Conservation (phyloP, 2,113 vertebrate genomes). For the Rallus limicola region DNA sequence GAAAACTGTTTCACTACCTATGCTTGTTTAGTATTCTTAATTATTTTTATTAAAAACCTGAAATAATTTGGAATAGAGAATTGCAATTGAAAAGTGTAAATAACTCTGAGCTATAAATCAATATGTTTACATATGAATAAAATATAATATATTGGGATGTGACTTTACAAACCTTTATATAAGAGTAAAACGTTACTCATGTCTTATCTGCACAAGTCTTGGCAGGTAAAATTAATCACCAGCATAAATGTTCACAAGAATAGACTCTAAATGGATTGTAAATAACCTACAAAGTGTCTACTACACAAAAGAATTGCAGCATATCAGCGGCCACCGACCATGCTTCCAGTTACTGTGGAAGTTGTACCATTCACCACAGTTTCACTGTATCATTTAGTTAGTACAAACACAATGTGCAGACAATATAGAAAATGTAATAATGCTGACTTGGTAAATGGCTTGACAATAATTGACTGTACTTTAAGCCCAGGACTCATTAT, state of each 20-base stretch:
- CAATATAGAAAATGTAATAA: background rate
- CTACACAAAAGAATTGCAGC: background rate
- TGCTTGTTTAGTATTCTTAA: background rate
- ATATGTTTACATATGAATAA: background rate
- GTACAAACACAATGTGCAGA: background rate
- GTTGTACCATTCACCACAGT: background rate
- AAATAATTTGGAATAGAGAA: background rate
- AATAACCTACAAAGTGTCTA: background rate
- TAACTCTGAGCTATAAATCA: background rate
- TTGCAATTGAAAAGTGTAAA: background rate
- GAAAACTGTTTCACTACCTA: background rate
- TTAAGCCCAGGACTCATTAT: background rate
- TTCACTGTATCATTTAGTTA: background rate
- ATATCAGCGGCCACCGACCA: background rate
- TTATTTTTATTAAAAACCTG: background rate
- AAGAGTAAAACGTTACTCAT: background rate
- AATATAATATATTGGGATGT: background rate
- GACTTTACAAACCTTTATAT: background rate
- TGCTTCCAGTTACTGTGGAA: background rate
- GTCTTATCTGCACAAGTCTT: background rate
- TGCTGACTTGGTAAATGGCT: background rate
- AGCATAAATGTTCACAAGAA: background rate
- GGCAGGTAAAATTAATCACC: background rate
- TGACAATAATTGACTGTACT: background rate
- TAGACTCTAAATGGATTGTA: background rate